Evolutionary conservation across 2,113 vertebrate species (phyloP).

Genomic region (Nyctereutes procyonoides): DNA sequence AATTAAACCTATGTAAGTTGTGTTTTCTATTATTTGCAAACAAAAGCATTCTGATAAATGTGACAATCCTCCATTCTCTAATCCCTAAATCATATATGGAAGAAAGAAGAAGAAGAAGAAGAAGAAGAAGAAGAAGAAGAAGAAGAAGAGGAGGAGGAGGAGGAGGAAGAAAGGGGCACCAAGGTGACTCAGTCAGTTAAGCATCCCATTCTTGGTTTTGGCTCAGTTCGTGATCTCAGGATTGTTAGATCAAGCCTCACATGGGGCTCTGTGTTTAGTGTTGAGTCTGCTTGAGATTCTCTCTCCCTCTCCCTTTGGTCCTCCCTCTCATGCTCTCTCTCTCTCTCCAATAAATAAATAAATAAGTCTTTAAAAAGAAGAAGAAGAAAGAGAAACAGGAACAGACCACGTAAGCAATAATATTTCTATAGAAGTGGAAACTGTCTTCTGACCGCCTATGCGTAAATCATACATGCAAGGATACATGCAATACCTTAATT

Average conservation of each 20-base stretch:
- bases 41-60: conserved; percentile 2
- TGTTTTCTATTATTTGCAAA: conserved; percentile 40
- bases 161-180: neutral
- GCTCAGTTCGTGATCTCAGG: neutral
- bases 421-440: conserved; percentile 9
- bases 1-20: conserved; percentile 10
- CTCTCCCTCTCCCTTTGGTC: neutral
- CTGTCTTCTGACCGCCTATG: neutral
- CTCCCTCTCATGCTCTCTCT: neutral
- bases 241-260: neutral
- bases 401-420: neutral
- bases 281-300: neutral
- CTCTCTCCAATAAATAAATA: neutral
- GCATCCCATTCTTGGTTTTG: neutral
- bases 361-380: neutral
- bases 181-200: neutral
- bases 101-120: neutral
- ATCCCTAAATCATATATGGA: neutral
- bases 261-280: neutral
- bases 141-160: neutral
- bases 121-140: too few relatives aligned
- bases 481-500: neutral
- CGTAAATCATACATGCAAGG: neutral
- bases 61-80: neutral
- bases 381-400: neutral